phyloP scores from a whole-genome alignment of 2,797 vertebrate species.

The Mormyrus proboscirostris region DNA sequence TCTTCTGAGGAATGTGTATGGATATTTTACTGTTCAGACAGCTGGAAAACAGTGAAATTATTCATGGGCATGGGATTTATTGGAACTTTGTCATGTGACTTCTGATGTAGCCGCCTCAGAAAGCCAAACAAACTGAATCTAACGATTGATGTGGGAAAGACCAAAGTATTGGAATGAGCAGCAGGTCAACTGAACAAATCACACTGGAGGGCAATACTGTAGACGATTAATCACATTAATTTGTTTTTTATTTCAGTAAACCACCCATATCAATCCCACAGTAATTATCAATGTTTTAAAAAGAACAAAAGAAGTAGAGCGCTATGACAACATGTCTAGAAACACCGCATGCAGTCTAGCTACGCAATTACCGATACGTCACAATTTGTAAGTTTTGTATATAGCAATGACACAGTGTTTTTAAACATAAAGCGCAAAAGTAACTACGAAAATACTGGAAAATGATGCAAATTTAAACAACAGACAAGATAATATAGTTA shows the following conservation, averaged over 20 bases:
- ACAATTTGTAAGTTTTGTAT: not conserved
- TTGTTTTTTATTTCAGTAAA: constrained; percentile 5
- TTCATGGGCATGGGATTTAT: not conserved
- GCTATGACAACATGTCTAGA: constrained; percentile 20
- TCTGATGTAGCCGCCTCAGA: not conserved
- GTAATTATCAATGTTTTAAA: constrained; percentile 31
- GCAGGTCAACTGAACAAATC: not conserved
- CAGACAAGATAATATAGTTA: not conserved
- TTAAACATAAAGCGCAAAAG: not conserved
- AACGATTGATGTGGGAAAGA: not conserved
- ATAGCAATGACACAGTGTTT: not conserved
- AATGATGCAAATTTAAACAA: not conserved
- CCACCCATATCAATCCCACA: constrained; percentile 54
- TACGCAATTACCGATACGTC: not conserved
- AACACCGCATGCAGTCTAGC: constrained; percentile 19
- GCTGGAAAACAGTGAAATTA: not conserved
- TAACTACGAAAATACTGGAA: not conserved
- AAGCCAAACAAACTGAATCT: not conserved
- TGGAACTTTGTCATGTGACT: not conserved
- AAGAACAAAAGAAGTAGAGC: constrained; percentile 1
- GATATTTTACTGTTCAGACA: not conserved
- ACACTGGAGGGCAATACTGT: not conserved
- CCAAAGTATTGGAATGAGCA: not conserved
- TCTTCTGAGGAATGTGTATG: not conserved
- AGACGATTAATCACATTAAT: not conserved